Evolutionary conservation across 2,888 invertebrate species (phyloP).

Genomic region (Ypsolopha sequella): DNA sequence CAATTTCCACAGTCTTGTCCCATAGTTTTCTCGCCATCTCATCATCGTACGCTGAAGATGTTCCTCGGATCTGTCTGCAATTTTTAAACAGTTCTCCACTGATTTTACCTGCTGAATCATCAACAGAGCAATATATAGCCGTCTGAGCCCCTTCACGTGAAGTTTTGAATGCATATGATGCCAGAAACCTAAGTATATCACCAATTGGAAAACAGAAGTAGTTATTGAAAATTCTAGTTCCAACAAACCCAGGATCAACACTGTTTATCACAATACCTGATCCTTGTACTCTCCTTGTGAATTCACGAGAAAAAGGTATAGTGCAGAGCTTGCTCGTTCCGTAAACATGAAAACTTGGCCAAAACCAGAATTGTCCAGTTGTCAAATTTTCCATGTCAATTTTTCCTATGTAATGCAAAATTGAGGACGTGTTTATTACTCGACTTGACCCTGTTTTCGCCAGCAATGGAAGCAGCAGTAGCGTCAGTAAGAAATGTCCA

Average conservation of each 20-base stretch:
- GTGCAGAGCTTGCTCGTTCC: constrained; percentile 78
- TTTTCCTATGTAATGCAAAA: constrained; percentile 76
- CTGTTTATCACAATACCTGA: constrained; percentile 81
- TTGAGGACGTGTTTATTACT: constrained; percentile 83
- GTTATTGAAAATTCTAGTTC: constrained; percentile 78
- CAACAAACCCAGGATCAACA: constrained; percentile 88
- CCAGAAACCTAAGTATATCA: constrained; percentile 69
- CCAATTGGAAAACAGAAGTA: constrained; percentile 57
- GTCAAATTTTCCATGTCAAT: constrained; percentile 77
- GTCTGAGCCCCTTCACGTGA: constrained; percentile 87
- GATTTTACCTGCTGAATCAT: constrained; percentile 76
- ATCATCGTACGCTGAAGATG: constrained; percentile 72
- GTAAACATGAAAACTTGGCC: constrained; percentile 62
- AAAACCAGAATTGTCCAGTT: constrained; percentile 59
- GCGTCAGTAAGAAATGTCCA: constrained; percentile 92
- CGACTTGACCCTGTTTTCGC: constrained; percentile 79
- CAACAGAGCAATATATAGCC: constrained; percentile 77
- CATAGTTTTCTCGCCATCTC: constrained; percentile 81
- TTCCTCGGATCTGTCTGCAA: constrained; percentile 73
- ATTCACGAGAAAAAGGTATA: constrained; percentile 78
- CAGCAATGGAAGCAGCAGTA: constrained; percentile 85
- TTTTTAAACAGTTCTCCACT: constrained; percentile 85
- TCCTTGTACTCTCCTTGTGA: constrained; percentile 74
- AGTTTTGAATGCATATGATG: constrained; percentile 78
- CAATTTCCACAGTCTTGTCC: constrained; percentile 75